Evolutionary conservation across 1,140 invertebrate genomes (phyloP), one percentile per base, ranked within the genome.

Genomic region (Pogonomyrmex californicus): DNA sequence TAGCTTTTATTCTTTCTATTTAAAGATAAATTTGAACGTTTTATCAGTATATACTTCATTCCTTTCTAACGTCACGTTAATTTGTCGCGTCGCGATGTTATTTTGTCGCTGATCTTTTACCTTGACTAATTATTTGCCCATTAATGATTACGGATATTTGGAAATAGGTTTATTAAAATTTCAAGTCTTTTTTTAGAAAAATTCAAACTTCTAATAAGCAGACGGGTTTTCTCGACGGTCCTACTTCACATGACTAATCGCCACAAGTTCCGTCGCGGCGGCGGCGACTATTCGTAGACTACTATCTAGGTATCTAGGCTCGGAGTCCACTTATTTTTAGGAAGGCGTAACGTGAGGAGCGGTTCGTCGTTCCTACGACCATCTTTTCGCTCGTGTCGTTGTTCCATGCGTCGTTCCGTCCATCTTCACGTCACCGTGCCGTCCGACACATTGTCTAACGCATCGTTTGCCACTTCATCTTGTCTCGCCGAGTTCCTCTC

Each of bases 281-380:
- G 86, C 89, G 77, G 88, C 60, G 60, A 93, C 93, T 95, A 95
- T 95, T 95, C 94, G 94, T 95, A 95, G 94, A 94, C 89, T 90
- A 93, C 93, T 94, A 95, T 95, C 94, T 95, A 95, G 95, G 95
- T 95, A 95, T 95, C 95, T 95, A 95, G 95, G 95, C 94, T 95
- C 94, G 93, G 92, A 95, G 94, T 95, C 92, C 92, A 91, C 85
- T 93, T 95, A 95, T 95, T 95, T 95, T 95, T 95, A 94, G 92
- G 93, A 93, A 88, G 92, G 91, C 94, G 95, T 95, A 95, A 95
- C 92, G 95, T 93, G 95, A 95, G 95, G 88, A 94, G 92, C 92
- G 85, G 88, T 91, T 93, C 90, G 93, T 91, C 92, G 93, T 90
- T 92, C 91, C 88, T 87, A n/a, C 85, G 79, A 77, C 91, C 90